Evolutionary conservation across 2,888 invertebrate species (phyloP).

Genomic region (Plebejus argus): DNA sequence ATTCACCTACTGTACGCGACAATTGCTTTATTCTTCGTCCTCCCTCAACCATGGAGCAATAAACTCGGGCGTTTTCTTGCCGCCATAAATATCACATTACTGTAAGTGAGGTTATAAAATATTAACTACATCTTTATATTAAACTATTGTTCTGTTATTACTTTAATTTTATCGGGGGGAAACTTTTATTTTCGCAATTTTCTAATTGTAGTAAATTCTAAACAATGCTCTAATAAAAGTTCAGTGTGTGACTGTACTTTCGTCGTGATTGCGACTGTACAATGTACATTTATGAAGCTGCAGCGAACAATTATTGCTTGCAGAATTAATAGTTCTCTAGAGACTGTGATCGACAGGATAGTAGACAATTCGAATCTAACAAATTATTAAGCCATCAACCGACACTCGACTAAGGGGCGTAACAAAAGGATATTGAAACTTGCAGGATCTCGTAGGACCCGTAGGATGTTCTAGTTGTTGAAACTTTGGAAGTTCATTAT

Average conservation of each 20-base stretch:
- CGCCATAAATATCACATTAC: constrained; percentile 72
- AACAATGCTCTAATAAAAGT: neutral
- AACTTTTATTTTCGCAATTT: neutral
- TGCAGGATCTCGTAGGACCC: constrained; percentile 47
- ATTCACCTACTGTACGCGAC: constrained; percentile 56
- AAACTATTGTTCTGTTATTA: constrained; percentile 16
- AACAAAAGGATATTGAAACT: constrained; percentile 48
- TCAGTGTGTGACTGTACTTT: neutral
- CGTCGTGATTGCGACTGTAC: neutral
- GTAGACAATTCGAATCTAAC: neutral
- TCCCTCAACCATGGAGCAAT: constrained; percentile 67
- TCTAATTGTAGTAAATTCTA: neutral
- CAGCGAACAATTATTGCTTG: neutral
- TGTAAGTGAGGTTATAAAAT: constrained; percentile 70
- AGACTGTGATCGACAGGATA: constrained; percentile 4
- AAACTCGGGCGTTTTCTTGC: constrained; percentile 62
- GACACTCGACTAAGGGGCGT: constrained; percentile 46
- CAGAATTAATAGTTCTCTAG: neutral
- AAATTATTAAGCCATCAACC: constrained; percentile 47
- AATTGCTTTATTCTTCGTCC: constrained; percentile 69
- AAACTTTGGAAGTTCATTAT: constrained; percentile 72
- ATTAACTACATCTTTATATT: constrained; percentile 57
- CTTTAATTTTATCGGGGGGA: neutral
- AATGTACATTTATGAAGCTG: constrained; percentile 5
- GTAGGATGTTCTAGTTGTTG: constrained; percentile 42